Evolutionary conservation across 2,797 vertebrate genomes (phyloP).

Genomic region (Taeniopygia guttata): DNA sequence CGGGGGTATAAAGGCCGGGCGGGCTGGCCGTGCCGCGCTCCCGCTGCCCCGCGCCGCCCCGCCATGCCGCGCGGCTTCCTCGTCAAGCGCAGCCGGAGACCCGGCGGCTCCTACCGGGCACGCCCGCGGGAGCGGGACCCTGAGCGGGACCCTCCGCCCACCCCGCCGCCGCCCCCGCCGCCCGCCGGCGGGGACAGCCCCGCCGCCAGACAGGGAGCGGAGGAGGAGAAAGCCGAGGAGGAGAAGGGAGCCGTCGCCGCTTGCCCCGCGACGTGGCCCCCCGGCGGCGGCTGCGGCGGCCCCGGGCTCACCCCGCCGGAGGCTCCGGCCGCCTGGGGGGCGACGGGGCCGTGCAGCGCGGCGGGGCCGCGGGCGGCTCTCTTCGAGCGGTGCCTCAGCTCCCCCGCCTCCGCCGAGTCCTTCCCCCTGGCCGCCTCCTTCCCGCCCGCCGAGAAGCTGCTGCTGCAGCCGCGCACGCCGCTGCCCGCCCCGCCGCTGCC

Average conservation of each 20-base stretch:
- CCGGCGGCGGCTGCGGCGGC: conserved; percentile 48
- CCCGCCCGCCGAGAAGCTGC: conserved; percentile 77
- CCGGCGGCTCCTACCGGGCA: conserved; percentile 80
- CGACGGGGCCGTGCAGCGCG: conserved; percentile 33
- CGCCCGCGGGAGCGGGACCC: conserved; percentile 59
- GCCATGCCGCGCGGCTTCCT: conserved; percentile 92
- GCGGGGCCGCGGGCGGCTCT: conserved; percentile 72
- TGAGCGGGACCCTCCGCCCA: not conserved
- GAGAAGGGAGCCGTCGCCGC: not conserved
- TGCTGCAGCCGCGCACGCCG: conserved; percentile 73
- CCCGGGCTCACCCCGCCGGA: conserved; percentile 12
- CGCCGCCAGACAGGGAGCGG: not conserved
- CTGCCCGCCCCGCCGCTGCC: conserved; percentile 58
- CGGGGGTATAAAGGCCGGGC: conserved; percentile 68
- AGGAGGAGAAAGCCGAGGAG: not conserved
- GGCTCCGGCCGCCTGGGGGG: conserved; percentile 61
- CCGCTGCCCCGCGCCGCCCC: not conserved
- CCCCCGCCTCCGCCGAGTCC: conserved; percentile 79
- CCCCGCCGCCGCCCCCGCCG: not conserved
- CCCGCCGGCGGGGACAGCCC: not conserved
- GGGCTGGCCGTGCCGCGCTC: not conserved
- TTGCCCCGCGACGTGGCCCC: conserved; percentile 4
- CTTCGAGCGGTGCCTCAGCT: conserved; percentile 76
- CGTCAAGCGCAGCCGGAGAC: conserved; percentile 88
- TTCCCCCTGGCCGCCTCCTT: conserved; percentile 75